These are phyloP conservation scores for Thunnus thynnus DNA, from an alignment of 2,113 vertebrate species.

Conservation along the genomic window DNA sequence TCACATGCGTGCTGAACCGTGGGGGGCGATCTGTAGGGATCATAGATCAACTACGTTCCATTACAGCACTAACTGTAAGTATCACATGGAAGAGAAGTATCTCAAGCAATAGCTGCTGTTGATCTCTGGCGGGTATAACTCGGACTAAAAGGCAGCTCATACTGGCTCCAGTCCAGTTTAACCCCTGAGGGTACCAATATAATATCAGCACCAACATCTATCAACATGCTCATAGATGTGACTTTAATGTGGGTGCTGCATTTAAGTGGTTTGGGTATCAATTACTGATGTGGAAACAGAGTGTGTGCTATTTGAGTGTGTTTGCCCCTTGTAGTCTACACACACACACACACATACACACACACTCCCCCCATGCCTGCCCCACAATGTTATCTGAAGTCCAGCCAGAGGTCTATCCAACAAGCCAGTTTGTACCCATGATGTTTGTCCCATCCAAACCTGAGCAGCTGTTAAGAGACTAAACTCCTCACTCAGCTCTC, in stretches of 20 bases:
- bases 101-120: slow-evolving; percentile 31
- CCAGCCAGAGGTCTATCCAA: slow-evolving; percentile 63
- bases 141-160: slow-evolving; percentile 38
- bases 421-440: slow-evolving; percentile 57
- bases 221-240: slow-evolving; percentile 46
- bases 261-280: slow-evolving; percentile 58
- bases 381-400: slow-evolving; percentile 61
- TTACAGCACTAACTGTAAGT: not conserved
- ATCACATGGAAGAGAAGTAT: slow-evolving; percentile 8
- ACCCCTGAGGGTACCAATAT: slow-evolving; percentile 36
- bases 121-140: slow-evolving; percentile 26
- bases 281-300: slow-evolving; percentile 60
- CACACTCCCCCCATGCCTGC: slow-evolving; percentile 1
- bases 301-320: slow-evolving; percentile 12
- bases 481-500: slow-evolving; percentile 62
- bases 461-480: slow-evolving; percentile 78
- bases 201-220: slow-evolving; percentile 51
- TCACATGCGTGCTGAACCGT: no score
- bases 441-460: slow-evolving; percentile 70
- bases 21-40: no score
- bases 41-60: no score
- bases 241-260: slow-evolving; percentile 55
- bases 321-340: slow-evolving; percentile 47
- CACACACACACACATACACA: slow-evolving; percentile 4
- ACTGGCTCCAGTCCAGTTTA: slow-evolving; percentile 44